phyloP scores from a whole-genome alignment of 1,140 invertebrate species.

The Drosophila mojavensis region DNA sequence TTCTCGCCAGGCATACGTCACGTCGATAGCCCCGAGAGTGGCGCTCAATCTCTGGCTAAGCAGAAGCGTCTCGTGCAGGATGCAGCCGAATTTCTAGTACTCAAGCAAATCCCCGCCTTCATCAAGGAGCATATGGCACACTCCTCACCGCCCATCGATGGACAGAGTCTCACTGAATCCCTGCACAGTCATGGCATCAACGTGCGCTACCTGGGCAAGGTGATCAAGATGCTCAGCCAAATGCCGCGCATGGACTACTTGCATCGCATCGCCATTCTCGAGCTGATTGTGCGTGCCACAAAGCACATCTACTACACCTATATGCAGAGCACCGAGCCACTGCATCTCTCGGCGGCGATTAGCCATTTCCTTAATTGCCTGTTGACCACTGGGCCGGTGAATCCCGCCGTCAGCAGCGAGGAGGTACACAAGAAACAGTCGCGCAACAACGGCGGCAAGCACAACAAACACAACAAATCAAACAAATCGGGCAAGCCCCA shows the following conservation, averaged over 20 bases:
- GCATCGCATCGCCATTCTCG: conserved; percentile 93
- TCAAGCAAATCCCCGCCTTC: conserved; percentile 96
- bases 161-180: conserved; percentile 95
- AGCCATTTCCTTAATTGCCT: conserved; percentile 98
- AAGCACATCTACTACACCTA: conserved; percentile 97
- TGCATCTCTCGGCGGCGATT: conserved; percentile 94
- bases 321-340: conserved; percentile 95
- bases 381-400: conserved; percentile 89
- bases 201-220: conserved; percentile 96
- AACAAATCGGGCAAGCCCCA: conserved; percentile 46
- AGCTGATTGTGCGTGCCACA: conserved; percentile 93
- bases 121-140: conserved; percentile 97
- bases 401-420: conserved; percentile 88
- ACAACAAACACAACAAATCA: conserved; percentile 85
- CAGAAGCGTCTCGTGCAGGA: conserved; percentile 96
- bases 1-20: conserved; percentile 97
- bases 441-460: conserved; percentile 87
- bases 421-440: conserved; percentile 84
- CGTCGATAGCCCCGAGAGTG: conserved; percentile 88
- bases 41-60: conserved; percentile 87
- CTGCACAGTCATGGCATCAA: conserved; percentile 98
- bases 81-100: conserved; percentile 96
- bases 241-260: conserved; percentile 94
- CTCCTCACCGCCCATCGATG: conserved; percentile 96
- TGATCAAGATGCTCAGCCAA: conserved; percentile 91